These are phyloP conservation scores for Paracentrotus lividus DNA, from an alignment of 53 echinoderm and acorn worm genomes.

Conservation along the genomic window DNA sequence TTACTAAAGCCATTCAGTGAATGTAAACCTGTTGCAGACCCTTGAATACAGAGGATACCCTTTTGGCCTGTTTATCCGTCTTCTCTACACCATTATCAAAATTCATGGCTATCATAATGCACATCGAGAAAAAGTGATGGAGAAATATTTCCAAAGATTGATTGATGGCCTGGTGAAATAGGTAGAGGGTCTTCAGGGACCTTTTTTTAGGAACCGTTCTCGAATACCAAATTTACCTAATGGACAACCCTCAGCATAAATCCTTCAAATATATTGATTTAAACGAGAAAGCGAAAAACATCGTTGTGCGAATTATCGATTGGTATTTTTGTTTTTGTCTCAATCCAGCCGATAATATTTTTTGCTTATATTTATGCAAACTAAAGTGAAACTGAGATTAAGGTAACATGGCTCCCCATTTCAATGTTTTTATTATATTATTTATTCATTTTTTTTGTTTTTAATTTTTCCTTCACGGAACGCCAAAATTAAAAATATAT, in stretches of 20 bases:
- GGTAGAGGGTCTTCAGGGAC: background rate
- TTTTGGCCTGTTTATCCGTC: too few species aligned
- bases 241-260: slow-evolving; percentile 49
- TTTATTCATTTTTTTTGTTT: too few species aligned
- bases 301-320: background rate
- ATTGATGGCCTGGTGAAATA: slow-evolving; percentile 45
- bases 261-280: slow-evolving; percentile 33
- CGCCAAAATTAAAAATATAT: too few species aligned
- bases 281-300: background rate
- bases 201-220: background rate
- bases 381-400: too few species aligned
- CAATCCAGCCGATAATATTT: background rate
- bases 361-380: too few species aligned
- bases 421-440: too few species aligned
- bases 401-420: too few species aligned
- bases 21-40: too few species aligned
- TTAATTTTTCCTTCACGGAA: too few species aligned
- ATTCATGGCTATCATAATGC: slow-evolving; percentile 4
- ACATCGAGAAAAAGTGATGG: background rate
- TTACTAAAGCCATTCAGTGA: too few species aligned
- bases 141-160: background rate
- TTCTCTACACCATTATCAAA: slow-evolving; percentile 12
- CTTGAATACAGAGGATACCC: too few species aligned
- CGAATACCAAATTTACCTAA: slow-evolving; percentile 54
- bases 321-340: background rate